Conservation (phyloP, 2,888 invertebrate genomes). For the Dusona sp. region DNA sequence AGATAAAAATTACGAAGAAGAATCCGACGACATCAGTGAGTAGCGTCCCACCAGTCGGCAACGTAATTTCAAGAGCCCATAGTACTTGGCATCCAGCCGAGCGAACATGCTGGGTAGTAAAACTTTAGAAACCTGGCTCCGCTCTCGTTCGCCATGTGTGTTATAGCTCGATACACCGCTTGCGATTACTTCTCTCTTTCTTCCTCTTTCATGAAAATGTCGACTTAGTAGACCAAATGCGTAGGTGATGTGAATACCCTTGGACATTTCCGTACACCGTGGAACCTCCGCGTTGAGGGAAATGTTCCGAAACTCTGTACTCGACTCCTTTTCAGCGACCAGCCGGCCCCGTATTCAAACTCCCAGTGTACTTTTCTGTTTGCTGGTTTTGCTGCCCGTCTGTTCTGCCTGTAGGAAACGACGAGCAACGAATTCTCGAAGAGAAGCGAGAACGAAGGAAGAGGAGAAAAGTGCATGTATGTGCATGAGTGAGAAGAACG, state of each 20-base stretch:
- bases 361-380: conserved; percentile 26
- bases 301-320: conserved; percentile 35
- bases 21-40: conserved; percentile 44
- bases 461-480: conserved; percentile 13
- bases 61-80: conserved; percentile 57
- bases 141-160: conserved; percentile 24
- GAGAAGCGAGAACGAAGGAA: conserved; percentile 25
- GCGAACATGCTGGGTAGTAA: conserved; percentile 54
- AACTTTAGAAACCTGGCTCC: conserved; percentile 51
- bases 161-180: conserved; percentile 43
- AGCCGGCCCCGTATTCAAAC: conserved; percentile 39
- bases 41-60: conserved; percentile 41
- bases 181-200: conserved; percentile 17
- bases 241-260: conserved; percentile 28
- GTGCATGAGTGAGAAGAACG: not conserved
- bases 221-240: conserved; percentile 28
- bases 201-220: conserved; percentile 39
- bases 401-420: conserved; percentile 58
- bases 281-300: conserved; percentile 32
- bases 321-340: conserved; percentile 34
- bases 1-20: conserved; percentile 1
- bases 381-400: conserved; percentile 27
- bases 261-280: conserved; percentile 52
- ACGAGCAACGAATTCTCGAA: conserved; percentile 50
- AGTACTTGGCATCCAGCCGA: conserved; percentile 65